A percentile compares a stretch with the other conserved stretches of the same genome.
phyloP scores from a whole-genome alignment of 2,113 vertebrate species.

The Bubalus kerabau region DNA sequence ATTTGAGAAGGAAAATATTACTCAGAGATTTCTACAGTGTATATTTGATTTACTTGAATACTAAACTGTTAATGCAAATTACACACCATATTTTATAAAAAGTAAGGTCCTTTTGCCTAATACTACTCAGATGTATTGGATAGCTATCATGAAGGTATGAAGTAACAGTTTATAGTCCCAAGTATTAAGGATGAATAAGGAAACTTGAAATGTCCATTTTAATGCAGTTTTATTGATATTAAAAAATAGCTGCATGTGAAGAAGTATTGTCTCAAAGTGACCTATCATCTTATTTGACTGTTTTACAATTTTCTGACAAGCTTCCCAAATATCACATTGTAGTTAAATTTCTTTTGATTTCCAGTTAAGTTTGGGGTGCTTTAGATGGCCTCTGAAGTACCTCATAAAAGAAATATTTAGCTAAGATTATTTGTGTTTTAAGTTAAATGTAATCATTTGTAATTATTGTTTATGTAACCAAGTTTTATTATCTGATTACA shows the following conservation, averaged over 20 bases:
- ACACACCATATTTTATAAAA: constrained; percentile 38
- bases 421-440: background rate
- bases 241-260: background rate
- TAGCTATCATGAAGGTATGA: background rate
- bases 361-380: background rate
- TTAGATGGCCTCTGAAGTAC: background rate
- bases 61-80: constrained; percentile 54
- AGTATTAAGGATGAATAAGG: background rate
- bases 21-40: constrained; percentile 31
- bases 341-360: background rate
- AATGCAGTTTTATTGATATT: background rate
- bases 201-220: background rate
- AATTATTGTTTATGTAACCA: background rate
- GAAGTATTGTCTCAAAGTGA: background rate
- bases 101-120: background rate
- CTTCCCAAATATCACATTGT: background rate
- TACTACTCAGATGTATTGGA: background rate
- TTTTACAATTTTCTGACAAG: background rate
- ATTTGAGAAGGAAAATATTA: constrained; percentile 58
- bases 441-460: background rate
- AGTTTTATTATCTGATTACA: background rate
- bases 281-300: background rate
- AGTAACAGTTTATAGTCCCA: background rate
- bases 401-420: background rate
- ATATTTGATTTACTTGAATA: constrained; percentile 61